These are phyloP conservation scores for Apus apus DNA, from an alignment of 2,113 vertebrate species.

Conservation along the genomic window DNA sequence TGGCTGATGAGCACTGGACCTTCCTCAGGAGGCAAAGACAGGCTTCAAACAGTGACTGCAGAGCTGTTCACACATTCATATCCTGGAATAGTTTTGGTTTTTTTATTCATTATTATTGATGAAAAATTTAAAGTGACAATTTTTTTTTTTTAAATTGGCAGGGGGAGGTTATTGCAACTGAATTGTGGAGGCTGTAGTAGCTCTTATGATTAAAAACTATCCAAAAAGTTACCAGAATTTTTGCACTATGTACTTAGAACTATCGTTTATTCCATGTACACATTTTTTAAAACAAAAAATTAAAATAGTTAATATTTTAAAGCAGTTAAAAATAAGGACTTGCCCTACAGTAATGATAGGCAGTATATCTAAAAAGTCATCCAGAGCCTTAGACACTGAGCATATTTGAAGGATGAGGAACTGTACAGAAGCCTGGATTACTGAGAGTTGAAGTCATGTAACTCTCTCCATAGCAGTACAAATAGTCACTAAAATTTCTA, in stretches of 20 bases:
- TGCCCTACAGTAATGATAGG: background rate
- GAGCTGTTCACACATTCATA: background rate
- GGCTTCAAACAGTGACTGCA: background rate
- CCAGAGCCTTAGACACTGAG: background rate
- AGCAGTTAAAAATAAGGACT: background rate
- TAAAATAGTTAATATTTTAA: background rate
- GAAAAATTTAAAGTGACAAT: background rate
- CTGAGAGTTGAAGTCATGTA: background rate
- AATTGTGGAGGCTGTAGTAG: background rate
- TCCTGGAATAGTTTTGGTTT: background rate
- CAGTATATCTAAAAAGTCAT: background rate
- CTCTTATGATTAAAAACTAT: background rate
- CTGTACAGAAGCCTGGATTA: background rate
- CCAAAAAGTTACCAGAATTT: background rate
- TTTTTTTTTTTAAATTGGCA: background rate
- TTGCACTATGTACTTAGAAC: background rate
- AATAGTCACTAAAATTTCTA: background rate
- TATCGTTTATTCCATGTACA: background rate
- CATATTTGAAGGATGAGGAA: background rate
- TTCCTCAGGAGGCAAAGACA: background rate
- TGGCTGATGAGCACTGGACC: background rate
- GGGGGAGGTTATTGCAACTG: background rate
- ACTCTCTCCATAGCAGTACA: background rate
- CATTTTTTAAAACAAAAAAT: background rate
- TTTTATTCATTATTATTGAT: background rate